Percentiles rank a stretch among this genome's conserved stretches.
These are phyloP conservation scores for Pomacea maculata DNA, from an alignment of 1,140 invertebrate species.

Conservation along the genomic window DNA sequence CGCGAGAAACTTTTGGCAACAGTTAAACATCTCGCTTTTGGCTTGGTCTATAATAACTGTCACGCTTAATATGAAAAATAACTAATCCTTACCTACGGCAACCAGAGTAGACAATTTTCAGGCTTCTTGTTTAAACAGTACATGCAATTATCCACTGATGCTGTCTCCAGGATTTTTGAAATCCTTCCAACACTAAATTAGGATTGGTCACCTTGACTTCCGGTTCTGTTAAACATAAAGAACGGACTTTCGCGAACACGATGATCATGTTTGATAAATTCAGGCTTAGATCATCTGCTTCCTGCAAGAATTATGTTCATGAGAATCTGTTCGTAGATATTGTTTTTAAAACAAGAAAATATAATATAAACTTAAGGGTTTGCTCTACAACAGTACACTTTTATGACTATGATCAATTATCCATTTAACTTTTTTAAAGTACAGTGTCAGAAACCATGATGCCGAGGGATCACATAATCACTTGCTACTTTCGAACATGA, in stretches of 20 bases:
- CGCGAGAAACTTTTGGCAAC: background rate
- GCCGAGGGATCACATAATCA: no score
- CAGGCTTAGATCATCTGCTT: background rate
- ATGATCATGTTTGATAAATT: background rate
- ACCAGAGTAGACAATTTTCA: background rate
- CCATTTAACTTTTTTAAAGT: no score
- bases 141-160: slow-evolving; percentile 20
- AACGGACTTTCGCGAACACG: background rate
- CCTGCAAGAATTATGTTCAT: no score
- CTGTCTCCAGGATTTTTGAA: slow-evolving; percentile 24
- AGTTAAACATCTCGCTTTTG: background rate
- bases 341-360: no score
- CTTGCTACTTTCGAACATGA: background rate
- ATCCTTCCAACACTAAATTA: slow-evolving; percentile 26
- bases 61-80: background rate
- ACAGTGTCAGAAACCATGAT: no score
- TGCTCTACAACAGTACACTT: no score
- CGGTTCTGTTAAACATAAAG: slow-evolving; percentile 4
- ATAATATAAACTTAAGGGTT: no score
- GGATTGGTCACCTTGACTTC: slow-evolving; percentile 18
- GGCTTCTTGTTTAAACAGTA: background rate
- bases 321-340: no score
- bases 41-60: background rate
- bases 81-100: background rate
- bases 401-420: no score